Percentiles rank a stretch among this genome's conserved stretches.
phyloP scores from a whole-genome alignment of 1,140 invertebrate genomes.

The Bombus superbus region DNA sequence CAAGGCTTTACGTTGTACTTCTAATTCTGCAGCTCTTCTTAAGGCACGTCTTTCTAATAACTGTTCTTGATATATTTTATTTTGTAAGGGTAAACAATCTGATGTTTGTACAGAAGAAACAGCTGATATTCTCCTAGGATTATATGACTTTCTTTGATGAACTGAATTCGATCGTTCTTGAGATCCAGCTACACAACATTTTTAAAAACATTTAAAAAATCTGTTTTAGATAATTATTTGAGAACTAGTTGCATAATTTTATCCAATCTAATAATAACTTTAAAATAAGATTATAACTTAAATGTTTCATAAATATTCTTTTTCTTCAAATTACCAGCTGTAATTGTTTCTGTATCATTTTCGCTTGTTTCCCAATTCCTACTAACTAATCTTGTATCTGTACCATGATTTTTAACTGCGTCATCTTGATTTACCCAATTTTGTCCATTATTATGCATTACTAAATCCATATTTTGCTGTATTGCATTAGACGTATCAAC shows the following conservation, averaged over 20 bases:
- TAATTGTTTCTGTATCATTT: conserved; percentile 14
- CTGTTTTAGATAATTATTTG: not conserved
- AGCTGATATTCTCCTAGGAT: too few relatives aligned
- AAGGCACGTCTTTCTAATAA: conserved; percentile 70
- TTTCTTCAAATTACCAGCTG: conserved; percentile 54
- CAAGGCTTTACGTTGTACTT: conserved; percentile 73
- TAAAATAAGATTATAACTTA: too few relatives aligned
- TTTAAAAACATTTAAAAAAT: conserved; percentile 8
- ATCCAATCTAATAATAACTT: not conserved
- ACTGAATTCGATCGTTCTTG: conserved; percentile 34
- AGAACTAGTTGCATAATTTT: not conserved
- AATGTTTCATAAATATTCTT: not conserved
- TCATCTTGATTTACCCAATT: conserved; percentile 30
- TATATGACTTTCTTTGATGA: too few relatives aligned
- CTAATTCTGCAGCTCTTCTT: conserved; percentile 71
- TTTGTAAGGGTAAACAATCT: conserved; percentile 56
- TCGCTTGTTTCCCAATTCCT: conserved; percentile 49
- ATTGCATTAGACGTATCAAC: conserved; percentile 26
- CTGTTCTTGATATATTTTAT: conserved; percentile 75
- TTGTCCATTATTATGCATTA: conserved; percentile 45
- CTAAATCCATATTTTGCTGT: conserved; percentile 47
- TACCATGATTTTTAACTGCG: conserved; percentile 24
- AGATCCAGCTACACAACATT: conserved; percentile 35
- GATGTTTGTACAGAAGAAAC: too few relatives aligned
- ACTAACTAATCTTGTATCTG: conserved; percentile 11